These are phyloP conservation scores for Cheilosia variabilis DNA, from an alignment of 2,888 invertebrate genomes.

Conservation along the genomic window DNA sequence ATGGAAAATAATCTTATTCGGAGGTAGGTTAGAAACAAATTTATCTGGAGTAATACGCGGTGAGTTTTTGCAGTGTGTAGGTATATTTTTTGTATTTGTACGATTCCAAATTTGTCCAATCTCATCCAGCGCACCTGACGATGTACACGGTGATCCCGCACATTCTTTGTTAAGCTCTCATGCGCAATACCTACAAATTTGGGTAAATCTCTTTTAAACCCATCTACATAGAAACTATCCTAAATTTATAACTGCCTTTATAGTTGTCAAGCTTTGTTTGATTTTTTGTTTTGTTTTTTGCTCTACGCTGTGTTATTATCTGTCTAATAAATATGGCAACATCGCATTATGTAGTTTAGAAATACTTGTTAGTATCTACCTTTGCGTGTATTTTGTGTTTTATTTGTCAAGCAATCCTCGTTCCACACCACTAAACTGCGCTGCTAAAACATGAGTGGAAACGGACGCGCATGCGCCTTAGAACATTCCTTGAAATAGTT, in stretches of 20 bases:
- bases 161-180: too few species aligned
- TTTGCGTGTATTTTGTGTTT: constrained; percentile 33
- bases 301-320: constrained; percentile 43
- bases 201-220: not conserved
- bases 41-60: too few species aligned
- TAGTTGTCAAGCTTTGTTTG: constrained; percentile 46
- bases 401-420: constrained; percentile 32
- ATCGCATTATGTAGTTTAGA: constrained; percentile 67
- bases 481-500: constrained; percentile 79
- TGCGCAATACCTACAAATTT: too few species aligned
- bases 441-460: not conserved
- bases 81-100: too few species aligned
- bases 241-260: constrained; percentile 44
- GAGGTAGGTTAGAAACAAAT: too few species aligned
- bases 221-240: not conserved
- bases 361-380: constrained; percentile 29
- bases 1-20: too few species aligned
- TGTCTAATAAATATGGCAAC: constrained; percentile 69
- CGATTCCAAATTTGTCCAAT: too few species aligned
- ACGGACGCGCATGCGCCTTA: constrained; percentile 18
- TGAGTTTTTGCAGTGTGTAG: too few species aligned
- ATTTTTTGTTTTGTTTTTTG: constrained; percentile 25
- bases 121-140: too few species aligned
- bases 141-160: too few species aligned
- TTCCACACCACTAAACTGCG: not conserved